Evolutionary conservation across 2,888 invertebrate genomes (phyloP).

Genomic region (Cerceris rybyensis): DNA sequence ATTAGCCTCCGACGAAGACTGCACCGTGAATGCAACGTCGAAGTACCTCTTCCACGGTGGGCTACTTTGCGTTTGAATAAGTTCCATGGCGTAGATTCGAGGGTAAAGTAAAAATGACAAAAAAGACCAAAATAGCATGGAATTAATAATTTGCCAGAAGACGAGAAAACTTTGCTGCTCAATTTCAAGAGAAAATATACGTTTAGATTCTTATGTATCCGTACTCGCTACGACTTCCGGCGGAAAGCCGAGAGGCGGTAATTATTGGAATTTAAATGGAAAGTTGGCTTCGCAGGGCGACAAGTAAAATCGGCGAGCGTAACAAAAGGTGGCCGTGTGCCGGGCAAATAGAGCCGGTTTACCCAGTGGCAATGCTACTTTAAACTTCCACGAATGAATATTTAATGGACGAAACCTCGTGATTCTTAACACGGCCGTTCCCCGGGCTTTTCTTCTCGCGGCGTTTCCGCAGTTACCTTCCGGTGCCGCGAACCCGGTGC

Average conservation of each 20-base stretch:
- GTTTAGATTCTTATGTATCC: not conserved
- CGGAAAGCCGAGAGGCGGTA: not conserved
- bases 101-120: too few species aligned
- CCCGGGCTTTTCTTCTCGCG: constrained; percentile 29
- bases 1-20: constrained; percentile 54
- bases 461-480: constrained; percentile 5
- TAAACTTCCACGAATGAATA: constrained; percentile 60
- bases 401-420: constrained; percentile 52
- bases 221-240: not conserved
- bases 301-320: constrained; percentile 22
- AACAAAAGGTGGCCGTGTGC: constrained; percentile 24
- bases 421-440: constrained; percentile 60
- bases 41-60: too few species aligned
- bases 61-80: too few species aligned
- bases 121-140: not conserved
- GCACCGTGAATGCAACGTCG: constrained; percentile 2
- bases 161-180: not conserved
- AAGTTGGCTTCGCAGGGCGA: constrained; percentile 12
- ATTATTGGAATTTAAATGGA: constrained; percentile 30
- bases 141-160: not conserved
- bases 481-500: constrained; percentile 20
- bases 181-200: too few species aligned
- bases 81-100: too few species aligned
- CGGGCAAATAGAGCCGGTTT: constrained; percentile 48
- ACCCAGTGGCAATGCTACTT: constrained; percentile 26